Conservation (phyloP, 2,797 vertebrate species). For the Falco novaeseelandiae region DNA sequence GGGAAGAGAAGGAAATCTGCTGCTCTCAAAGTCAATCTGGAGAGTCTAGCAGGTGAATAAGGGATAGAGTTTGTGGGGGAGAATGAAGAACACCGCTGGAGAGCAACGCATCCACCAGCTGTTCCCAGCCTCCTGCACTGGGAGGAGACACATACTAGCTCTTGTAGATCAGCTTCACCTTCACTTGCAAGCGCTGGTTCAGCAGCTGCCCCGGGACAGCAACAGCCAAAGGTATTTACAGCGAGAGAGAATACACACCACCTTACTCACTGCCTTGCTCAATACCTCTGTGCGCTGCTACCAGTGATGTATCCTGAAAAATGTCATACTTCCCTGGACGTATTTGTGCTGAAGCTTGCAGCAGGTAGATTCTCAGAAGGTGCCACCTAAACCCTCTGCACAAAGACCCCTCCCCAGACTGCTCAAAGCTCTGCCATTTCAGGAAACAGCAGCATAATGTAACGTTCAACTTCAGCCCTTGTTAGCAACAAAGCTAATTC, state of each 20-base stretch:
- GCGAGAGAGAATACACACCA: background rate
- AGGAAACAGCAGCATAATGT: background rate
- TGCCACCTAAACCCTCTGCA: background rate
- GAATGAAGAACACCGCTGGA: background rate
- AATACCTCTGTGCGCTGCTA: background rate
- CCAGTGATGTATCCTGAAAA: accelerated
- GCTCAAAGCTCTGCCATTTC: background rate
- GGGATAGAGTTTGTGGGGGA: background rate
- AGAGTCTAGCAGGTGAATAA: background rate
- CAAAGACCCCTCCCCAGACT: background rate
- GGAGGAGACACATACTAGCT: constrained; percentile 31
- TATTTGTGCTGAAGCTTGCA: background rate
- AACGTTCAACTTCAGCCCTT: background rate
- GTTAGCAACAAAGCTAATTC: background rate
- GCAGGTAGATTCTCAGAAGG: background rate
- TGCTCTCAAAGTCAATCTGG: background rate
- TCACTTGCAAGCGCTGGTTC: background rate
- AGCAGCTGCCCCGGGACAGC: background rate
- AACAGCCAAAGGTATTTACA: background rate
- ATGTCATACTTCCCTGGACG: accelerated
- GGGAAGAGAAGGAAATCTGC: background rate
- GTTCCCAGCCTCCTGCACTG: background rate
- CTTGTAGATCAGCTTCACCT: background rate
- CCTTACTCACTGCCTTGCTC: background rate
- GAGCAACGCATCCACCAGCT: background rate